Conservation (phyloP, 2,797 vertebrate species). For the Manis crassicaudata region DNA sequence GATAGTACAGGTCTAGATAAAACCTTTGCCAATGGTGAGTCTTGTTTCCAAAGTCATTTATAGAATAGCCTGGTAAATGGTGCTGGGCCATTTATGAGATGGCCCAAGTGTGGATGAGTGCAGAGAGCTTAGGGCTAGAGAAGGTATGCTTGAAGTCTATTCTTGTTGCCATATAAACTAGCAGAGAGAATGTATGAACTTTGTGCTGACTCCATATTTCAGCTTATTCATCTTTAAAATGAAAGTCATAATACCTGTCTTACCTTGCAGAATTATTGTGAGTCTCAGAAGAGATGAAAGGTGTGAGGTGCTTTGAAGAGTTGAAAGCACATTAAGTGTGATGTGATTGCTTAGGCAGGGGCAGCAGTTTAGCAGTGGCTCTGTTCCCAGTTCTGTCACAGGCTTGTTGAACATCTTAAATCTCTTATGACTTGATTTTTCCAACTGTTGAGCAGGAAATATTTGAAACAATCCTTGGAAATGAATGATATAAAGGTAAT, state of each 20-base stretch:
- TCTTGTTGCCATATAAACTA: neutral
- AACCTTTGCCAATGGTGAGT: neutral
- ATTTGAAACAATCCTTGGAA: conserved; percentile 1
- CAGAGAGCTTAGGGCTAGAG: neutral
- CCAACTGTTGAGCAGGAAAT: neutral
- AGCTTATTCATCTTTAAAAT: neutral
- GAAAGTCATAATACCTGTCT: neutral
- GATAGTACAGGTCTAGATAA: neutral
- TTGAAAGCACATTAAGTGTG: neutral
- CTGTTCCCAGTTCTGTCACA: neutral
- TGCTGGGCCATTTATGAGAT: neutral
- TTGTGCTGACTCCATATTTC: neutral
- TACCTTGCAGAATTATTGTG: neutral
- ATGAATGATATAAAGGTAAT: neutral
- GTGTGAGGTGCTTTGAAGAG: neutral
- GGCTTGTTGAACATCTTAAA: neutral
- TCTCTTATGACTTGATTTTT: neutral
- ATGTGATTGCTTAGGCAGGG: neutral
- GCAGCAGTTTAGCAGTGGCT: neutral
- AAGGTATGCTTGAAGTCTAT: neutral
- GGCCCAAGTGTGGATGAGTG: neutral
- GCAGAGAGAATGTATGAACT: neutral
- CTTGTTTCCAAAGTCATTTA: neutral
- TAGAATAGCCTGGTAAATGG: neutral
- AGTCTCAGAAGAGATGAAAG: neutral